phyloP scores from a whole-genome alignment of 2,113 vertebrate species.

The Onychorhynchus coronatus region DNA sequence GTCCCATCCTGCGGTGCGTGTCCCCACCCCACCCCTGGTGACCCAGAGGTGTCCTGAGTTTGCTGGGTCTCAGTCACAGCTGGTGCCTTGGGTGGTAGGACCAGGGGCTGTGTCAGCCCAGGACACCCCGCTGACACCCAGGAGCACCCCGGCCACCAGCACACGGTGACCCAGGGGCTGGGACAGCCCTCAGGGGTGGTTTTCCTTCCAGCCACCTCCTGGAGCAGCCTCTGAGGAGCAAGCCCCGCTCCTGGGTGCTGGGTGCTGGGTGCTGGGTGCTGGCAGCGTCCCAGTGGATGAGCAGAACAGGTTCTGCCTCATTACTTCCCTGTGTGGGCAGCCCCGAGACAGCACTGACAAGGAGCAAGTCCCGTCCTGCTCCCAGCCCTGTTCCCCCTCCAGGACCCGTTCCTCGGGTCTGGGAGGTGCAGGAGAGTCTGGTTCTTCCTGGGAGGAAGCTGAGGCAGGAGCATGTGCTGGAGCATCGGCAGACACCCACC shows the following conservation, averaged over 20 bases:
- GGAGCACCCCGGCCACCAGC: constrained; percentile 44
- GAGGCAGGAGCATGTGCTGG: not conserved
- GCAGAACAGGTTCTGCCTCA: not conserved
- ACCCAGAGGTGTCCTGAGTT: not conserved
- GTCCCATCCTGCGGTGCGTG: not conserved
- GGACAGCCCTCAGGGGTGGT: constrained; percentile 65
- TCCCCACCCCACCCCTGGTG: not conserved
- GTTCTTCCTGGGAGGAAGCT: not conserved
- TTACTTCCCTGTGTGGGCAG: not conserved
- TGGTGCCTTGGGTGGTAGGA: not conserved
- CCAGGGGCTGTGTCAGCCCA: not conserved
- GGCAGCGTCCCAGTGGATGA: not conserved
- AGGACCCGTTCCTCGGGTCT: not conserved
- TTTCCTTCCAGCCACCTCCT: not conserved
- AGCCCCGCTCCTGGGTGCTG: not conserved
- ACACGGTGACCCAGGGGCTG: constrained; percentile 55
- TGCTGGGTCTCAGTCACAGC: not conserved
- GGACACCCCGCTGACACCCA: not conserved
- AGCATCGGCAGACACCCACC: accelerated
- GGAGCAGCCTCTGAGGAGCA: not conserved
- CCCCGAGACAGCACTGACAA: not conserved
- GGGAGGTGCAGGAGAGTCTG: not conserved
- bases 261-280: not conserved
- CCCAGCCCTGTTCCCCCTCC: not conserved
- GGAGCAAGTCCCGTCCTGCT: not conserved